Evolutionary conservation across 2,888 invertebrate species (phyloP).

Genomic region (Drosophila demipolita): DNA sequence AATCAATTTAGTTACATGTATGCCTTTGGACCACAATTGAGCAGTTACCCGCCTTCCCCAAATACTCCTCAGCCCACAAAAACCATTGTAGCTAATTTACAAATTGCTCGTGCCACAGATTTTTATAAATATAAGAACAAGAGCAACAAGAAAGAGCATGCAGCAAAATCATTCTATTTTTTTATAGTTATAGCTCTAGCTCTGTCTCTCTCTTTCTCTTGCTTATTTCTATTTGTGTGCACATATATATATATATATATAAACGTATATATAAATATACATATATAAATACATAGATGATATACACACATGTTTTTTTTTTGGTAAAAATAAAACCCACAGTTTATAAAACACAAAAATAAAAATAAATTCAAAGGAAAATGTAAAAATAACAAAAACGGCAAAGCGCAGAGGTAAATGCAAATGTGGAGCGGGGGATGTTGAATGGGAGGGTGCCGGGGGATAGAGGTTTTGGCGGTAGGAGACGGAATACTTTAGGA

Average conservation of each 20-base stretch:
- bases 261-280: neutral
- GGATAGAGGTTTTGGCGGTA: neutral
- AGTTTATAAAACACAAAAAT: slow-evolving; percentile 73
- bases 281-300: neutral
- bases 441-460: neutral
- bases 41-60: neutral
- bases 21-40: slow-evolving; percentile 20
- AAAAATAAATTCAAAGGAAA: slow-evolving; percentile 80
- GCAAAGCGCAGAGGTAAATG: slow-evolving; percentile 50
- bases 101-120: slow-evolving; percentile 71
- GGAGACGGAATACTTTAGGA: slow-evolving; percentile 50
- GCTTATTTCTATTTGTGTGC: slow-evolving; percentile 51
- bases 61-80: neutral
- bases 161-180: slow-evolving; percentile 18
- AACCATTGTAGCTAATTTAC: slow-evolving; percentile 65
- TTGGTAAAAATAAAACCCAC: slow-evolving; percentile 77
- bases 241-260: slow-evolving; percentile 1
- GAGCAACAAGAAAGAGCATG: slow-evolving; percentile 27
- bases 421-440: slow-evolving; percentile 1
- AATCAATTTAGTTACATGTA: slow-evolving; percentile 9
- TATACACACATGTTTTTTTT: slow-evolving; percentile 4
- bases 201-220: slow-evolving; percentile 17
- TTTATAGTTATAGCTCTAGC: slow-evolving; percentile 28
- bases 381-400: slow-evolving; percentile 74
- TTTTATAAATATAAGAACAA: slow-evolving; percentile 44